phyloP scores from a whole-genome alignment of 2,888 invertebrate species.

The Boloria selene region DNA sequence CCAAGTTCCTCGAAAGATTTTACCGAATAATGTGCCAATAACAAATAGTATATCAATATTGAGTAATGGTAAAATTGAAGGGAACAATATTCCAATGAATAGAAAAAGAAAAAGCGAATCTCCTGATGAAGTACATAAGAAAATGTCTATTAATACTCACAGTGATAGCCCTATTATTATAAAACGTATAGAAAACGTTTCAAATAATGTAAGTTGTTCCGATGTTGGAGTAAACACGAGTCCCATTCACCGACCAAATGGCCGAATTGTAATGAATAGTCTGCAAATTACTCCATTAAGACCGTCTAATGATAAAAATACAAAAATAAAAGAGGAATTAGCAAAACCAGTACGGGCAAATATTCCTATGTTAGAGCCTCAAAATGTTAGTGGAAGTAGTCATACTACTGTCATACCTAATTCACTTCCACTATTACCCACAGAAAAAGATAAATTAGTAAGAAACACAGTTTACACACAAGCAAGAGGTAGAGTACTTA shows the following conservation, averaged over 20 bases:
- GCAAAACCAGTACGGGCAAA: conserved; percentile 36
- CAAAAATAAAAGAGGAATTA: conserved; percentile 41
- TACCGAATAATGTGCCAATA: conserved; percentile 26
- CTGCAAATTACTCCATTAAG: conserved; percentile 43
- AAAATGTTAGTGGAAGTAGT: conserved; percentile 32
- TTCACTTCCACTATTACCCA: conserved; percentile 19
- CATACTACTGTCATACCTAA: conserved; percentile 7
- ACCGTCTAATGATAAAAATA: conserved; percentile 33
- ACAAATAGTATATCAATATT: conserved; percentile 22
- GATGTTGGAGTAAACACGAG: conserved; percentile 49
- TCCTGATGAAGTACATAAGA: conserved; percentile 59
- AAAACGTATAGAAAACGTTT: conserved; percentile 35
- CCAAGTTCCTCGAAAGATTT: conserved; percentile 33
- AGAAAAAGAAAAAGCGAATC: conserved; percentile 71
- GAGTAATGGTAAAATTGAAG: conserved; percentile 37
- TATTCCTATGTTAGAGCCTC: conserved; percentile 29
- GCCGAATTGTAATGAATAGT: conserved; percentile 39
- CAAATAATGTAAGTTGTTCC: conserved; percentile 29
- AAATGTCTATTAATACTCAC: conserved; percentile 38
- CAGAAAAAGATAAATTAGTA: conserved; percentile 61
- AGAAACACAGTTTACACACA: conserved; percentile 72
- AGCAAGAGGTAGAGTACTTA: conserved; percentile 65
- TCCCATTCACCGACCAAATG: conserved; percentile 47
- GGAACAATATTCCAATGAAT: conserved; percentile 42
- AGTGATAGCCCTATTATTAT: conserved; percentile 34